A percentile compares a stretch with the other conserved stretches of the same genome.
These are phyloP conservation scores for Stomatorhinus ivindoensis DNA, from an alignment of 2,113 vertebrate genomes.

Conservation along the genomic window DNA sequence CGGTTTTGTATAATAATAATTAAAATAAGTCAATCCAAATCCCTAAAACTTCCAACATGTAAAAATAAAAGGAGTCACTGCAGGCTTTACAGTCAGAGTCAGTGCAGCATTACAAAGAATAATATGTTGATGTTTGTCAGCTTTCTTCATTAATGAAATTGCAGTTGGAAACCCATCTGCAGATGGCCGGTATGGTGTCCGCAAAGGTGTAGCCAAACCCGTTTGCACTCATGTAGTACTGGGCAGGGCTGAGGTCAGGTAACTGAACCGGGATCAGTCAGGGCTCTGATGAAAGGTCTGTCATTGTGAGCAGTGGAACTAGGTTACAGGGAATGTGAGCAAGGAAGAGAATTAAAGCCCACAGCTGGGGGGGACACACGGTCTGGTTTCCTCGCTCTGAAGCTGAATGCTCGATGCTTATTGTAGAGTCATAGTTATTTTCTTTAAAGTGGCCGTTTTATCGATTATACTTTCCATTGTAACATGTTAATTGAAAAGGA, in stretches of 20 bases:
- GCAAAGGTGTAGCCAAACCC: background rate
- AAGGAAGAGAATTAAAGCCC: background rate
- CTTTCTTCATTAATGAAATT: background rate
- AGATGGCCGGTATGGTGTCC: background rate
- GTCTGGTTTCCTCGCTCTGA: background rate
- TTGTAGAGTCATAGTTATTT: background rate
- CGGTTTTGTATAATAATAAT: background rate
- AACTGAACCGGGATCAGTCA: background rate
- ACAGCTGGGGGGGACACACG: background rate
- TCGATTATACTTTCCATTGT: background rate
- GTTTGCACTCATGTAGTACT: background rate
- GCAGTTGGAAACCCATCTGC: background rate
- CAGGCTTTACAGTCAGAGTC: background rate
- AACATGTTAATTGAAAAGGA: background rate
- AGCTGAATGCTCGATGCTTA: background rate
- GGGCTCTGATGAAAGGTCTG: background rate
- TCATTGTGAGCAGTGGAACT: background rate
- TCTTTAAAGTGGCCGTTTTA: background rate
- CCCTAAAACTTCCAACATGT: background rate
- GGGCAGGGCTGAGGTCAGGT: background rate
- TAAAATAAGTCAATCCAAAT: background rate
- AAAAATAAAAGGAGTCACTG: background rate
- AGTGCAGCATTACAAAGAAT: background rate
- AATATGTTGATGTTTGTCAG: background rate
- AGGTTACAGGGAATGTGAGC: background rate